Base-by-base conservation (phyloP, 53 echinoderm and acorn worm genomes). In the Holothuria scabra region DNA sequence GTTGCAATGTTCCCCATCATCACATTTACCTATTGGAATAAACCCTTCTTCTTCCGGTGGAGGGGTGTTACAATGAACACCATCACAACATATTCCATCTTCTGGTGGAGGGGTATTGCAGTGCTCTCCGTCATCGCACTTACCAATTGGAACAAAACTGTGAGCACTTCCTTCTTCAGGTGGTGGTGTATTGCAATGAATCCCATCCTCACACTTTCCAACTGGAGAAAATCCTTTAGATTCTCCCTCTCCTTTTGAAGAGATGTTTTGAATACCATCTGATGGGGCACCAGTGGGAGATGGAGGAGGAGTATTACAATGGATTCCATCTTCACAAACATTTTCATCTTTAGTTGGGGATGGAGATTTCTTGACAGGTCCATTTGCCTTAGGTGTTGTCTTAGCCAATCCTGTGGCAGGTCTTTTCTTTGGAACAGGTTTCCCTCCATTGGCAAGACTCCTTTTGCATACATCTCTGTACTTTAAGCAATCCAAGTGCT, bases 251-350 rank as follows among this genome's bases (percentile, higher is more conserved):
- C 32, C 78, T 59, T 67, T 67, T 25, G 87, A 59, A 41, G 68
- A 72, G 20, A 74, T 85, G 76, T 85, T 85, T 33, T 75, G 85
- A 10, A 82, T 70, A 58, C 88, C 88, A 88, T 88, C 88, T 38
- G 72, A 44, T 13, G 70, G 83, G 38, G 30, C 63, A 33, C 86
- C 89, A 49, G 86, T 70, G 38, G 84, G 86, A 32, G 89, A 86
- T 30, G 93, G 97, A 48, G 97, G 93, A 26, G 99, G 99, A n/a
- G 94, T 93, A 83, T 97, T 85, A 56, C 93, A 93, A 83, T 93
- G 87, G 14, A 89, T 83, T 4, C 93, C 95, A 90, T 95, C 95
- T 8, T 80, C 66, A 49, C 93, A 95, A 48, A 60, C 71, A 56
- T 80, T 88, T 24, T 46, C 72, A 8, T 82, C 80, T 65, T 63